These are phyloP conservation scores for Trachymyrmex septentrionalis DNA, from an alignment of 1,140 invertebrate species.

Conservation along the genomic window DNA sequence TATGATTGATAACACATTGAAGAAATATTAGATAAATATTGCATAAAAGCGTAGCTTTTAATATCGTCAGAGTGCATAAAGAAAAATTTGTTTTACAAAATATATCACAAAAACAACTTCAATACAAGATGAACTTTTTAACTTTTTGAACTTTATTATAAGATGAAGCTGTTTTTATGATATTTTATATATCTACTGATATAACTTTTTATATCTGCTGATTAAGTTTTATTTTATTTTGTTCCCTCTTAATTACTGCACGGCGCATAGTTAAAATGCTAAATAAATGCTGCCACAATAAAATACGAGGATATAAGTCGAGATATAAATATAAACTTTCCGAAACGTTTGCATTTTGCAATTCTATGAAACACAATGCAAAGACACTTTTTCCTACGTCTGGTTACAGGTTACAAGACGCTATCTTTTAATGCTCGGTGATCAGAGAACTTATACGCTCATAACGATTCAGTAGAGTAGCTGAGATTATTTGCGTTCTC, in stretches of 20 bases:
- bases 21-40: constrained; percentile 50
- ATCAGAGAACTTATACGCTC: not conserved
- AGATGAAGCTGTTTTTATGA: constrained; percentile 1
- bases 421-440: not conserved
- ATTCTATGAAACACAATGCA: not conserved
- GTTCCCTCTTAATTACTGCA: not conserved
- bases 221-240: constrained; percentile 31
- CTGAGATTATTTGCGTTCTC: not conserved
- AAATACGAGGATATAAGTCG: not conserved
- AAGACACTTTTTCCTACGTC: constrained; percentile 6
- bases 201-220: not conserved
- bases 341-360: not conserved
- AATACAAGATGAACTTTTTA: not conserved
- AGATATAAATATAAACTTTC: constrained; percentile 28
- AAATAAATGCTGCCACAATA: constrained; percentile 23
- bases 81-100: constrained; percentile 2
- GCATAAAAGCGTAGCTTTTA: not conserved
- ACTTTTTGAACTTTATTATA: not conserved
- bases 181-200: not conserved
- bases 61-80: constrained; percentile 24
- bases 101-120: constrained; percentile 30
- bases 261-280: constrained; percentile 15
- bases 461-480: not conserved
- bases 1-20: constrained; percentile 39
- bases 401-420: not conserved